Conservation (phyloP, 2,888 invertebrate genomes). For the Vesta saturnalis region DNA sequence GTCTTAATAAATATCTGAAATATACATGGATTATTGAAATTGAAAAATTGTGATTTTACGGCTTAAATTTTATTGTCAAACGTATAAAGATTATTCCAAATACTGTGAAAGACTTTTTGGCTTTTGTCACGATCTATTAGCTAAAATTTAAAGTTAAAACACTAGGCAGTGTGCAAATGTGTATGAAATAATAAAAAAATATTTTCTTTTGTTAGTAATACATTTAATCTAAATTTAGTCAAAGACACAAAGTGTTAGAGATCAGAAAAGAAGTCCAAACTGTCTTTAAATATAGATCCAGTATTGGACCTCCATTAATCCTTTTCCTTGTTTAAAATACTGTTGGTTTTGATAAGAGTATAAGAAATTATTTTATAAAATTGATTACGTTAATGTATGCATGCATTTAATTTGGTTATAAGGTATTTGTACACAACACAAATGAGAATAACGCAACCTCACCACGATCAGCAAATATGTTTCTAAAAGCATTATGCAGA, state of each 20-base stretch:
- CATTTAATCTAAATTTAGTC: neutral
- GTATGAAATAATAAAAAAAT: no score
- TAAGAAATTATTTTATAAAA: no score
- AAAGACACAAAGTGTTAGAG: neutral
- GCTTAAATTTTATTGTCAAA: neutral
- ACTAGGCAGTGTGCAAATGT: neutral
- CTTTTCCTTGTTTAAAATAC: neutral
- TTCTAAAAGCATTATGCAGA: slow-evolving; percentile 5
- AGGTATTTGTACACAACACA: neutral
- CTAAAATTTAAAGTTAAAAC: neutral
- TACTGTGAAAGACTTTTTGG: no score
- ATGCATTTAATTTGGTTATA: no score
- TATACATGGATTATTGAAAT: no score
- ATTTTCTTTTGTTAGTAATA: no score
- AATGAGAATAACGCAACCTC: neutral
- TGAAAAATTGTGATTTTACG: no score
- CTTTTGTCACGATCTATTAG: neutral
- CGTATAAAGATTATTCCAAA: neutral
- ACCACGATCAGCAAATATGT: slow-evolving; percentile 10
- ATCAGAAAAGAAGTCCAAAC: neutral
- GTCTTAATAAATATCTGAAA: no score
- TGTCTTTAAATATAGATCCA: neutral
- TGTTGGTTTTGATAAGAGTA: no score
- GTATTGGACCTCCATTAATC: neutral
- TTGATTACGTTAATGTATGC: no score